Evolutionary conservation across 2,888 invertebrate genomes (phyloP).

Genomic region (Germaria angustata): DNA sequence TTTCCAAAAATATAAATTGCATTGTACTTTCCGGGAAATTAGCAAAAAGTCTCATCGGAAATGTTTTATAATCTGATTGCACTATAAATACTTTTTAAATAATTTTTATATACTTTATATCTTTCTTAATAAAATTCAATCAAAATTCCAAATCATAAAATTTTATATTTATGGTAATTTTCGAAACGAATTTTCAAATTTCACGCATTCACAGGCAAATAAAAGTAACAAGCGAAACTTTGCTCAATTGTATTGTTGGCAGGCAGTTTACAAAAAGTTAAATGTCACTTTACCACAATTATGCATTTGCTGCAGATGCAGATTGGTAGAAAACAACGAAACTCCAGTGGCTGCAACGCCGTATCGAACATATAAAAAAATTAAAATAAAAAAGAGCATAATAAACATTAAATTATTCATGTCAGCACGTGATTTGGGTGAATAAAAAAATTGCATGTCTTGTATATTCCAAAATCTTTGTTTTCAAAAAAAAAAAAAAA

Average conservation of each 20-base stretch:
- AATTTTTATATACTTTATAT: too few relatives aligned
- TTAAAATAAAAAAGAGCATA: background rate
- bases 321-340: constrained; percentile 36
- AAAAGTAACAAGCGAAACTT: constrained; percentile 9
- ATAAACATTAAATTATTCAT: constrained; percentile 66
- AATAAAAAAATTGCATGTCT: constrained; percentile 36
- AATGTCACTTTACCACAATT: constrained; percentile 65
- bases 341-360: constrained; percentile 17
- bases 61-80: background rate
- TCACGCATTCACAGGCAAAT: constrained; percentile 43
- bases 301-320: constrained; percentile 60
- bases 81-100: background rate
- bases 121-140: constrained; percentile 11
- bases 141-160: constrained; percentile 24
- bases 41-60: too few relatives aligned
- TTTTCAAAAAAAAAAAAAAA: background rate
- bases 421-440: constrained; percentile 67
- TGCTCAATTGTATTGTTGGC: background rate
- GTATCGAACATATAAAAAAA: background rate
- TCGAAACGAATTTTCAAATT: constrained; percentile 52
- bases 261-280: constrained; percentile 46
- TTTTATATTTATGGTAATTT: background rate
- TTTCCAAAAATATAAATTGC: too few relatives aligned
- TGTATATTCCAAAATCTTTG: constrained; percentile 36
- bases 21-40: too few relatives aligned